Percentiles rank a stretch among this genome's conserved stretches.
Evolutionary conservation across 2,797 vertebrate species (phyloP).

Genomic region (Microctenopoma steveboyesi): DNA sequence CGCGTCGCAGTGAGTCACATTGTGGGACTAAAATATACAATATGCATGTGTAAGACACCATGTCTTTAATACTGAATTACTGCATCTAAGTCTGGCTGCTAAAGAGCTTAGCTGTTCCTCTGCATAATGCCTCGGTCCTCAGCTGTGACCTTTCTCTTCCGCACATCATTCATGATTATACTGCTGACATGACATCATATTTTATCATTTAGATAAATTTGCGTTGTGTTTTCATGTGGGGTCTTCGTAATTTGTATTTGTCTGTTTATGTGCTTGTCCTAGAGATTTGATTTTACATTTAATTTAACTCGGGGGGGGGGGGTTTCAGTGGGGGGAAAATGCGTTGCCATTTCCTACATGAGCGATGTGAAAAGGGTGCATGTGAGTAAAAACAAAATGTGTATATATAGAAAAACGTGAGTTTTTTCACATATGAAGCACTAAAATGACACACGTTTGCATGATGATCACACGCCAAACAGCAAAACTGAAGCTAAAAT

Average conservation of each 20-base stretch:
- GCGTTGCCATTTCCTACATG: constrained; percentile 42
- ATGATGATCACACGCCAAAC: constrained; percentile 24
- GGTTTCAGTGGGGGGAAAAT: constrained; percentile 24
- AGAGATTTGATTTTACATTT: constrained; percentile 71
- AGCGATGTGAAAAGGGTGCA: constrained; percentile 45
- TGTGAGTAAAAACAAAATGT: background rate
- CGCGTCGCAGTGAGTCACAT: constrained; percentile 37
- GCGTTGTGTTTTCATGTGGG: constrained; percentile 73
- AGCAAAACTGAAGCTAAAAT: constrained; percentile 1
- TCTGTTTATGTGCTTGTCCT: constrained; percentile 63
- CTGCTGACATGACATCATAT: constrained; percentile 80
- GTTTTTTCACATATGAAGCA: constrained; percentile 19
- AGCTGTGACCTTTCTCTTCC: constrained; percentile 78
- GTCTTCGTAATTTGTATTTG: constrained; percentile 73
- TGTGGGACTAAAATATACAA: constrained; percentile 25
- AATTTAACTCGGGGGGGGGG: constrained; percentile 48
- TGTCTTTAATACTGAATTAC: constrained; percentile 64
- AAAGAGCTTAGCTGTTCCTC: constrained; percentile 77
- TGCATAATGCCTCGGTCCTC: constrained; percentile 72
- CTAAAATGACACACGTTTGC: constrained; percentile 5
- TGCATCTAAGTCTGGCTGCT: constrained; percentile 63
- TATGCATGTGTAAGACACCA: constrained; percentile 37
- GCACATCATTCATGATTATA: constrained; percentile 77
- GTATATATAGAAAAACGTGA: constrained; percentile 12
- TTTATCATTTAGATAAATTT: constrained; percentile 79